phyloP scores from a whole-genome alignment of 1,140 invertebrate genomes.

The Tetramorium parvispinum region DNA sequence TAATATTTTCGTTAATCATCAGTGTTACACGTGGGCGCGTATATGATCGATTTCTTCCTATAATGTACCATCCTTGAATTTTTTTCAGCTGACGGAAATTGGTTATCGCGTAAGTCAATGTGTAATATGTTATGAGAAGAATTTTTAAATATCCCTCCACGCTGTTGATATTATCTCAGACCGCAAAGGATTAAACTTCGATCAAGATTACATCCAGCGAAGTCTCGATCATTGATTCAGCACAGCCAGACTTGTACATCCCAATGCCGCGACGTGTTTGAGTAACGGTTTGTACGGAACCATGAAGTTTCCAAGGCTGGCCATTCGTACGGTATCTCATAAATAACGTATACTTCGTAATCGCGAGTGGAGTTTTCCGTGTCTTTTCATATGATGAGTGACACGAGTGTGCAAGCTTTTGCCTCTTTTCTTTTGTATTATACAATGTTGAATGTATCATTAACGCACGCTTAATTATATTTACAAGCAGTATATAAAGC shows the following conservation, averaged over 20 bases:
- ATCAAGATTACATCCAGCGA: conserved; percentile 22
- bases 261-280: conserved; percentile 36
- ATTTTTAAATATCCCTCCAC: conserved; percentile 3
- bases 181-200: conserved; percentile 19
- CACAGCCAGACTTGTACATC: background rate
- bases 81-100: background rate
- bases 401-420: background rate
- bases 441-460: background rate
- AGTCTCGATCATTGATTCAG: conserved; percentile 9
- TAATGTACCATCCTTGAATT: background rate
- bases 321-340: conserved; percentile 30
- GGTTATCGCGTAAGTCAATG: background rate
- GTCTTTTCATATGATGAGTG: background rate
- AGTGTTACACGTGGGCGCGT: background rate
- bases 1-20: background rate
- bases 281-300: conserved; percentile 49
- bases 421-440: background rate
- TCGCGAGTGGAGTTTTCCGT: background rate
- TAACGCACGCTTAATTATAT: conserved; percentile 17
- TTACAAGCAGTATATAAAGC: background rate
- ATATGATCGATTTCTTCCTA: background rate
- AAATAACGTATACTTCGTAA: conserved; percentile 37
- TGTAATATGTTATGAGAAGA: background rate
- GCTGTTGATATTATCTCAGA: background rate
- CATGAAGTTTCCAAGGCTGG: conserved; percentile 34